A percentile compares a stretch with the other conserved stretches of the same genome.
These are phyloP conservation scores for Aviceda subcristata DNA, from an alignment of 2,113 vertebrate genomes.

Conservation along the genomic window DNA sequence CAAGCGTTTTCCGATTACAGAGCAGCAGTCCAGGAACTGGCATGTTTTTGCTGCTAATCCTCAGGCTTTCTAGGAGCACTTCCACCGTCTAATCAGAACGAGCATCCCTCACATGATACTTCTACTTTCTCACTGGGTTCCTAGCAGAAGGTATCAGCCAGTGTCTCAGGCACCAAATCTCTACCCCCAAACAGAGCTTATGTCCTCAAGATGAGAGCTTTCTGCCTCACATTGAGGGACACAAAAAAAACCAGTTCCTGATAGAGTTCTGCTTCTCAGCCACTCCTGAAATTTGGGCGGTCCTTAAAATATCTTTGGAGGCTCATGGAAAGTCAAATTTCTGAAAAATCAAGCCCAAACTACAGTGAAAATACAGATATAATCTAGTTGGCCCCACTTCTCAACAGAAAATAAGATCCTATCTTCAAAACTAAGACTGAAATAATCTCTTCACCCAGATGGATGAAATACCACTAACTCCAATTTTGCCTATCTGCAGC, in stretches of 20 bases:
- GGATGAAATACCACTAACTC: not conserved
- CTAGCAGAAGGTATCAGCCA: not conserved
- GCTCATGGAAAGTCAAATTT: not conserved
- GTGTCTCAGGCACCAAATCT: not conserved
- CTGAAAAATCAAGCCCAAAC: not conserved
- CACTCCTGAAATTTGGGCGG: not conserved
- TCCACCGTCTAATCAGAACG: not conserved
- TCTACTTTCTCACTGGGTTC: not conserved
- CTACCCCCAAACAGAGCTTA: accelerated
- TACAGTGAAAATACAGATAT: not conserved
- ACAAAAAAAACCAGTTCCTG: accelerated
- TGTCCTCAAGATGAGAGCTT: not conserved
- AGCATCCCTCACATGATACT: not conserved
- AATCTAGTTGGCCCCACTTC: not conserved
- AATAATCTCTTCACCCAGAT: not conserved
- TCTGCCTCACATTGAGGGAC: not conserved
- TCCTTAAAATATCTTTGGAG: not conserved
- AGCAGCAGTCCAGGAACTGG: not conserved
- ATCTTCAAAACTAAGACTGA: not conserved
- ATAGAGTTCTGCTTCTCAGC: not conserved
- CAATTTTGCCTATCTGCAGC: not conserved
- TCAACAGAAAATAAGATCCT: not conserved
- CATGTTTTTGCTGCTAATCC: not conserved
- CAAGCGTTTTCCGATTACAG: not conserved
- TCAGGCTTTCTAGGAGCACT: not conserved